Base-by-base conservation (phyloP, 2,113 vertebrate genomes). In the Spilogale gracilis region DNA sequence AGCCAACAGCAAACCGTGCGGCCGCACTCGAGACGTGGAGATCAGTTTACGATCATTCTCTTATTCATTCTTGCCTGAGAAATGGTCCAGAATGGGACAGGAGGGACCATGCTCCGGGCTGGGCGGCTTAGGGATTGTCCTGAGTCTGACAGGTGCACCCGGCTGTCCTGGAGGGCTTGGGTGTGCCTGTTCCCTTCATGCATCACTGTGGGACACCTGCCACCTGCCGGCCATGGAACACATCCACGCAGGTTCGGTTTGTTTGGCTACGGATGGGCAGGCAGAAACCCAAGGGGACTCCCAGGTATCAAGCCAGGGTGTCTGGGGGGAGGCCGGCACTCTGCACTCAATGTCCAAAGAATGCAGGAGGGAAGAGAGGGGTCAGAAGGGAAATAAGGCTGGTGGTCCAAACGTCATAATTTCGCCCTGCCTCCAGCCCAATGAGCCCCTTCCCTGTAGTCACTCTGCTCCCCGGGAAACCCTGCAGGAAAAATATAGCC, bases 1-100 rank as follows among this genome's bases (percentile, higher is more conserved):
- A 9, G n/a, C 13, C n/a, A 2, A 2, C 4, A 0, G 48, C 45
- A 56, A 20, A 27, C 8, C 0, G 8, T 0, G 4, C 27, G 0
- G 0, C 48, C 4, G 11, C 20, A 0, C n/a, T 9, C 54, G 2
- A 0, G 0, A 27, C 60, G 10, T 2, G 8, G 52, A 50, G 54
- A 17, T 32, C 76, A 43, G 9, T 56, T 48, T 21, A 67, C 8
- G 4, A 9, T 52, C 4, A 3, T 38, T 52, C 52, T 12, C 63
- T 23, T 12, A 8, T 60, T 38, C 69, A 6, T 50, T 23, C 65
- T 73, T 56, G 56, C 65, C 30, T 23, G 12, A 61, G 58, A 50
- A 79, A 2, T 0, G 1, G 43, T 7, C 61, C 52, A 21, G 69
- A 74, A 23, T 6, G 6, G 30, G 21, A 67, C 30, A 21, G 23